Percentiles rank a stretch among this genome's conserved stretches.
phyloP scores from a whole-genome alignment of 2,888 invertebrate species.

The Teleogryllus oceanicus region DNA sequence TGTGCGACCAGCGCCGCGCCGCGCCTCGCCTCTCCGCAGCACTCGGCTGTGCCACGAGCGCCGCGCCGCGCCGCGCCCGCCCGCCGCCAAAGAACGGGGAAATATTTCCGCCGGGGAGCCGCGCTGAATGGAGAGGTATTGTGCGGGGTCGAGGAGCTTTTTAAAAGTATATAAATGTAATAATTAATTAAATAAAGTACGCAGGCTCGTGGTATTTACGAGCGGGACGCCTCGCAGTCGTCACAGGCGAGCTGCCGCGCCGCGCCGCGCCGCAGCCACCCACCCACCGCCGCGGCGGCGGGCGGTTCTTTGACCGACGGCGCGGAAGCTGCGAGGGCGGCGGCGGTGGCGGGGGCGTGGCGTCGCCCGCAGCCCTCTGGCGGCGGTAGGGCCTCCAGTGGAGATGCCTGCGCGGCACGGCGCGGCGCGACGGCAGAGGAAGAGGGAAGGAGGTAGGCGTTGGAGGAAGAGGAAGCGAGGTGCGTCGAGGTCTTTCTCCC shows the following conservation, averaged over 20 bases:
- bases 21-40: neutral
- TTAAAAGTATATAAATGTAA: conserved; percentile 10
- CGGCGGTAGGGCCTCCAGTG: too few relatives aligned
- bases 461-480: too few relatives aligned
- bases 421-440: too few relatives aligned
- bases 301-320: neutral
- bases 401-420: too few relatives aligned
- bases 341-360: too few relatives aligned
- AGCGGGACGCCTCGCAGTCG: neutral
- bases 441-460: too few relatives aligned
- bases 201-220: neutral
- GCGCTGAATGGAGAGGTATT: neutral
- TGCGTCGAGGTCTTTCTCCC: too few relatives aligned
- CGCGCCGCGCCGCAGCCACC: too few relatives aligned
- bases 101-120: neutral
- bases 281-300: too few relatives aligned
- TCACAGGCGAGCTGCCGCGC: too few relatives aligned
- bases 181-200: conserved; percentile 18
- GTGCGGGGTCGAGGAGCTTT: conserved; percentile 9
- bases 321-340: neutral
- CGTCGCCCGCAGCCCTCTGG: too few relatives aligned
- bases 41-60: neutral
- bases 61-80: neutral
- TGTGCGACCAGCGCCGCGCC: too few relatives aligned
- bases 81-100: neutral